Evolutionary conservation across 2,113 vertebrate species (phyloP), one percentile per base, ranked within the genome.

Genomic region (Enhydra lutris): DNA sequence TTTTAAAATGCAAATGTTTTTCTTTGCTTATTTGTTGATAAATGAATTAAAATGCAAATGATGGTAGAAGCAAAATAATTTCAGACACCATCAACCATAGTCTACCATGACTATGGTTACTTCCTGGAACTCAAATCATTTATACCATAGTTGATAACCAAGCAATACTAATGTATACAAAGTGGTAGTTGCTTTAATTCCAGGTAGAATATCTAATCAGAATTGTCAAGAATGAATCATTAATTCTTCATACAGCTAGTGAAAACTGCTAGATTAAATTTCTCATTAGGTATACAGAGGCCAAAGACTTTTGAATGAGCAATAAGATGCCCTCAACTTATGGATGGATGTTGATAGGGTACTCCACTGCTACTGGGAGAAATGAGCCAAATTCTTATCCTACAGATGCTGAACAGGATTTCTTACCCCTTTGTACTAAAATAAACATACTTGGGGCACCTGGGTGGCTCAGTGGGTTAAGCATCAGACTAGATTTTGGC

Each of bases 221-320:
- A 95, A 92, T 21, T 21, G 0, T 86, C 31, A 95, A 61, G 17
- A 97, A 91, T 83, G 4, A 23, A 85, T 92, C 1, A 39, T 50
- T 94, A 89, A 55, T 89, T 96, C 94, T 97, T 95, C 74, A 89
- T 34, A 92, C 29, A 57, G 85, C 59, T 52, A 2, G 45, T 79
- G 76, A 79, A 94, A 74, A 45, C 91, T 96, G 74, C 23, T 84
- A 73, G 12, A 47, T 9, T 74, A 87, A 94, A 92, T 57, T 95
- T 97, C 87, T 97, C 85, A 97, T 97, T 97, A 96, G 10, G 1
- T 61, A 89, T 90, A 36, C 0, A 9, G 79, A 97, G 86, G 87
- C 89, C 93, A 97, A 96, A 95, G 39, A 18, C 69, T 0, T 95
- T 80, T 12, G 21, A 90, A 94, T 59, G 95, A 92, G 65, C 36